Base-by-base conservation (phyloP, 2,888 invertebrate species). In the Eupithecia insigniata region DNA sequence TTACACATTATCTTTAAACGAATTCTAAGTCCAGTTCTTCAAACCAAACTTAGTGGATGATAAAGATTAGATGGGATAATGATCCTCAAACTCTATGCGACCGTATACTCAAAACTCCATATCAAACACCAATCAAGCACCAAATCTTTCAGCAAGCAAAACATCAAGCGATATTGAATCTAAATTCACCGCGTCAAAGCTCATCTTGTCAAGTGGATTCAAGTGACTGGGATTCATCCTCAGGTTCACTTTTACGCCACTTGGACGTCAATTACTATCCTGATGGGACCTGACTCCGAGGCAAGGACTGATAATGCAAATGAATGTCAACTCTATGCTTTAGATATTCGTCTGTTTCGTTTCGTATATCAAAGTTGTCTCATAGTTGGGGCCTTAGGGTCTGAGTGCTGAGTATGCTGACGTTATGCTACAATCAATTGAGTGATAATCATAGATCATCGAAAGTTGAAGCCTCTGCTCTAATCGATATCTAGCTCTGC, bases 201-300 rank as follows among this genome's bases (percentile, higher is more conserved):
- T 61, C 39, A 68, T 66, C 58, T 68, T 58, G 34, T 34, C 34
- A 32, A 62, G 61, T 62, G 61, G 28, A 32, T 46, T 62, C 39
- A 61, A 73, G 73, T 67, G 67, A 46, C 67, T 28, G 60, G 67
- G 67, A 68, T 62, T 76, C 72, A 77, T 81, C 78, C 81, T 81
- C 80, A 82, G 85, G 87, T 87, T 88, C 86, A 86, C 87, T 90
- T 89, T 89, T 87, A 87, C 86, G 86, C 84, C 86, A 87, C 85
- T 88, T 86, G 84, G 79, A 69, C 69, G 74, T 74, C 74, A 74
- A 74, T 74, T 74, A 71, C 71, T 66, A 74, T 60, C 65, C 64
- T 72, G 74, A 74, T 74, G 69, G 71, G 65, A 46, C 66, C 71
- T 74, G 71, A 74, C 69, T 51, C 67, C 30, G 64, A n/a, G 61